These are phyloP conservation scores for Struthio camelus DNA, from an alignment of 2,113 vertebrate species.

Conservation along the genomic window DNA sequence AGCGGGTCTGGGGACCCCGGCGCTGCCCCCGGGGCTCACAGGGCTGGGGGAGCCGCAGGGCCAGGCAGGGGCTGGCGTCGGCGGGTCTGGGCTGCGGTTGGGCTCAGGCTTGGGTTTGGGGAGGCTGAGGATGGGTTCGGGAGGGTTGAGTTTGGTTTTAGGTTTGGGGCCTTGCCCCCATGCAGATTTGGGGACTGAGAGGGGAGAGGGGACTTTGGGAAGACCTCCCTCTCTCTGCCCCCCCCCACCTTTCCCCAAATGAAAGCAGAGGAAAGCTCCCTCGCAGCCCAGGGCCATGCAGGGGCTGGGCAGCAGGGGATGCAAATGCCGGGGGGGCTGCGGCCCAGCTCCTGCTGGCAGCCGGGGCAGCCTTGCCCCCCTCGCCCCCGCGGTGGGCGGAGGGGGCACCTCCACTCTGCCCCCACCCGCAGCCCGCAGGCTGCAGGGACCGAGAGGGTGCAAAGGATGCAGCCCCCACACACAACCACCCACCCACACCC, in stretches of 20 bases:
- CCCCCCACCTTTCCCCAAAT: not conserved
- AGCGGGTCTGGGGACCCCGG: no score
- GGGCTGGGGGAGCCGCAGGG: no score
- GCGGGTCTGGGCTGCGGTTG: no score
- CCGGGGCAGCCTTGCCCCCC: fast-evolving
- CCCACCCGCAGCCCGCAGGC: not conserved
- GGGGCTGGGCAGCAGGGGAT: fast-evolving
- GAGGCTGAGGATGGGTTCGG: not conserved
- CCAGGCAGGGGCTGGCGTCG: no score
- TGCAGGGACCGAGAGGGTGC: not conserved
- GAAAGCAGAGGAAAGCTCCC: not conserved
- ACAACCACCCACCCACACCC: fast-evolving
- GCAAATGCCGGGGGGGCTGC: not conserved
- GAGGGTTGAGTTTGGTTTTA: not conserved
- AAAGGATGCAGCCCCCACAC: not conserved
- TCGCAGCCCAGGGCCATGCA: not conserved
- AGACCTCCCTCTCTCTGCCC: fast-evolving
- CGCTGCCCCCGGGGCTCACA: not conserved
- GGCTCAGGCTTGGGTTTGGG: not conserved
- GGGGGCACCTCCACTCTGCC: not conserved
- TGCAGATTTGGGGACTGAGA: not conserved
- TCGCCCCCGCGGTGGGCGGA: no score
- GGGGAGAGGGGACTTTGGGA: not conserved
- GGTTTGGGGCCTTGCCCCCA: not conserved
- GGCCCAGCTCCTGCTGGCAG: no score